These are phyloP conservation scores for Microtus oregoni DNA, from an alignment of 2,113 vertebrate species.

Conservation along the genomic window DNA sequence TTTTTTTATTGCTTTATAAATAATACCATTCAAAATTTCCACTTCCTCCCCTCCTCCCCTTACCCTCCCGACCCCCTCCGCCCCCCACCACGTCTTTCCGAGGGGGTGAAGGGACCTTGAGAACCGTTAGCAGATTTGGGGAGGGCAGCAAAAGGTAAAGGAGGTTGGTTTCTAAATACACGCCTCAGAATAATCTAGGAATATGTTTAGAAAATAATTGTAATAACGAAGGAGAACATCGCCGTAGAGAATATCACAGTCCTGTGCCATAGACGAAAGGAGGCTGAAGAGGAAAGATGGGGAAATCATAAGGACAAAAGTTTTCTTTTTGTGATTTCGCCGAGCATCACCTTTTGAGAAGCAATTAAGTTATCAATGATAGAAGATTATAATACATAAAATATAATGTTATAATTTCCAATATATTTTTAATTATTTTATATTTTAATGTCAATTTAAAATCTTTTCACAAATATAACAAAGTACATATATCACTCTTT, in stretches of 20 bases:
- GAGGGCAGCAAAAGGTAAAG: not conserved
- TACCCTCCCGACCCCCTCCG: accelerated
- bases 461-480: not conserved
- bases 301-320: not conserved
- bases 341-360: too few species aligned
- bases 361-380: not conserved
- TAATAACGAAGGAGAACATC: not conserved
- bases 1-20: too few species aligned
- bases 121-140: not conserved
- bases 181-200: not conserved
- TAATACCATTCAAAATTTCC: too few species aligned
- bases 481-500: not conserved
- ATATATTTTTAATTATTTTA: not conserved
- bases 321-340: not conserved
- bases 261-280: accelerated
- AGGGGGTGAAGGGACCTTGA: not conserved
- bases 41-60: too few species aligned
- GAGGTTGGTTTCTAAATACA: not conserved
- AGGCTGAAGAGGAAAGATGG: not conserved
- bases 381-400: not conserved
- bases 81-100: too few species aligned
- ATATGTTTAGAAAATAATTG: not conserved
- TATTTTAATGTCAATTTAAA: not conserved
- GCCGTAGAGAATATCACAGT: too few species aligned
- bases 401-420: not conserved